Evolutionary conservation across 2,113 vertebrate species (phyloP), one percentile per base, ranked within the genome.

Genomic region (Scomber colias): DNA sequence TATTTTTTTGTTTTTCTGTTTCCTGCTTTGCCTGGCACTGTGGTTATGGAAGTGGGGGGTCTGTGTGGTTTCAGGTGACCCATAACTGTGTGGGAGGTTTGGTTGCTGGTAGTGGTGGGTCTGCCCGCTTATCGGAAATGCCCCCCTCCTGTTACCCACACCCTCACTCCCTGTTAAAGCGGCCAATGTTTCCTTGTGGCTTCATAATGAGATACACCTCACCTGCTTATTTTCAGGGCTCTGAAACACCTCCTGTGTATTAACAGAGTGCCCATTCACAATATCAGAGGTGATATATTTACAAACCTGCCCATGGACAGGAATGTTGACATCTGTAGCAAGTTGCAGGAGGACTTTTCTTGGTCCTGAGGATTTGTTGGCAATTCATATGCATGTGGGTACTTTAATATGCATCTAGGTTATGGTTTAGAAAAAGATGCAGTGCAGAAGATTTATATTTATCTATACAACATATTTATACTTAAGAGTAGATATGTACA

Each of bases 61-160:
- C 85, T 31, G 31, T 51, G 85, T 31, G 89, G 88, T 86, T 87
- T 77, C 67, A 89, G 77, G 82, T 90, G 90, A 89, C 90, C 90
- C 70, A 48, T 46, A 68, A 71, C 86, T 89, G 89, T 87, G 90
- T 92, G 90, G 90, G 92, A 91, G 90, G 90, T 88, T 89, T 76
- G 66, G 75, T 69, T 69, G 75, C 71, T 72, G 77, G 81, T 76
- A 24, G 87, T 3, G 67, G 82, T 70, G 84, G 82, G 80, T 82
- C 89, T 79, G 84, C 80, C 68, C 67, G 82, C 77, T 85, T 77
- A 88, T 88, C 86, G 80, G 87, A 92, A 92, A 84, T 78, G 75
- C 77, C 84, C 59, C 59, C 80, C 77, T 50, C 62, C 72, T 63
- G 8, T 64, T 51, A 24, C 82, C n/a, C 59, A 71, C 85, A 69